Evolutionary conservation across 1,140 invertebrate species (phyloP).

Genomic region (Papilio aristodemus): DNA sequence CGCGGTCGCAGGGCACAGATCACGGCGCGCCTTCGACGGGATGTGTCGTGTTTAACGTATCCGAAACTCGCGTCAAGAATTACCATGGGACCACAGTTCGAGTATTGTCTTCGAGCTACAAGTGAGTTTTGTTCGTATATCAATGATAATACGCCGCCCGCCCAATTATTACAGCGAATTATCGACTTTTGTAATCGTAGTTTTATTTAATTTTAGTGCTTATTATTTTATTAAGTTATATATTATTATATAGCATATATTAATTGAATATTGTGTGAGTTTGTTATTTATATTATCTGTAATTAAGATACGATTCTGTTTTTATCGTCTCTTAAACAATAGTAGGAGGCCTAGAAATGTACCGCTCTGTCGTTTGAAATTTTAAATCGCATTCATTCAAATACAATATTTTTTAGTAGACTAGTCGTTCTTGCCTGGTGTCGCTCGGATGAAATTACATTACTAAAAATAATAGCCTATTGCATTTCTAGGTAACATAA

Average conservation of each 20-base stretch:
- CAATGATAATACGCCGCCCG: conserved; percentile 16
- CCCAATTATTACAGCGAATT: neutral
- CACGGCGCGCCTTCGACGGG: conserved; percentile 63
- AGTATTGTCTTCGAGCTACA: conserved; percentile 72
- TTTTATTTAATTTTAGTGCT: neutral
- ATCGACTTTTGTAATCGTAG: neutral
- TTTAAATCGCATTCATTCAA: neutral
- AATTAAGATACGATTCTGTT: neutral
- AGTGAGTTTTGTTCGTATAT: conserved; percentile 58
- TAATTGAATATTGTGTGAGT: conserved; percentile 1
- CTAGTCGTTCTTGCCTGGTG: neutral
- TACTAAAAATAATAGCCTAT: too few relatives aligned
- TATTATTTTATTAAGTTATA: neutral
- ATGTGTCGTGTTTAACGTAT: conserved; percentile 72
- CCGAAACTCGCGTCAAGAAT: conserved; percentile 39
- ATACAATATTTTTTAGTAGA: neutral
- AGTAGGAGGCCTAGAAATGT: neutral
- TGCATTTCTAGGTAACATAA: neutral
- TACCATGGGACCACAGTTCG: conserved; percentile 74
- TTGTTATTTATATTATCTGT: neutral
- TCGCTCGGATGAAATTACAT: too few relatives aligned
- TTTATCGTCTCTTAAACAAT: neutral
- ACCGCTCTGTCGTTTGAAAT: too few relatives aligned
- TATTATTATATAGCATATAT: neutral
- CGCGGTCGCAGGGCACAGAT: conserved; percentile 55